These are phyloP conservation scores for Micropoecilia bifurca DNA, from an alignment of 2,797 vertebrate genomes.

Conservation along the genomic window DNA sequence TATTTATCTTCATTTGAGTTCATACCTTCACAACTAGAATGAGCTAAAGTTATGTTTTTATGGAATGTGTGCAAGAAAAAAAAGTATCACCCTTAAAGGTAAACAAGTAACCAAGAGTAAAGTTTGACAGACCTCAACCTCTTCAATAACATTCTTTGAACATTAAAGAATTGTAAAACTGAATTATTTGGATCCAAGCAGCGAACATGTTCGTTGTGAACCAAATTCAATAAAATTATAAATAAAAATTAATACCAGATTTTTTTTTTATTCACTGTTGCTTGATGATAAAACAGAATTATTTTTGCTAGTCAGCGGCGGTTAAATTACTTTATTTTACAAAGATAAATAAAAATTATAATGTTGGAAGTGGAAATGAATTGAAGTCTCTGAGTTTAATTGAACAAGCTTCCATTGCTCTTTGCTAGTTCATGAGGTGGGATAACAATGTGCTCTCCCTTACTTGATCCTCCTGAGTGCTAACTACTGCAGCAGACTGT, in stretches of 20 bases:
- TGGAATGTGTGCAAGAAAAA: neutral
- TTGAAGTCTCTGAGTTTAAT: neutral
- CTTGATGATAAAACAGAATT: neutral
- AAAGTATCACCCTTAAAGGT: neutral
- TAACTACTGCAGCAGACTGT: neutral
- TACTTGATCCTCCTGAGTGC: neutral
- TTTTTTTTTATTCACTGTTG: neutral
- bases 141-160: neutral
- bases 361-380: neutral
- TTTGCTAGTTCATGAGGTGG: neutral
- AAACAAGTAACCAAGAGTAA: neutral
- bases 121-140: neutral
- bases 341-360: neutral
- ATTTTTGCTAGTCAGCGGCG: neutral
- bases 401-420: neutral
- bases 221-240: no score
- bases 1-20: neutral
- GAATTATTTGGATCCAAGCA: neutral
- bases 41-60: neutral
- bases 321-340: neutral
- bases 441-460: neutral
- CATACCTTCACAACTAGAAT: neutral
- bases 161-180: neutral
- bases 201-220: neutral
- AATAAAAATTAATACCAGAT: neutral